Conservation (phyloP, 2,888 invertebrate genomes). For the Nomada hirtipes region DNA sequence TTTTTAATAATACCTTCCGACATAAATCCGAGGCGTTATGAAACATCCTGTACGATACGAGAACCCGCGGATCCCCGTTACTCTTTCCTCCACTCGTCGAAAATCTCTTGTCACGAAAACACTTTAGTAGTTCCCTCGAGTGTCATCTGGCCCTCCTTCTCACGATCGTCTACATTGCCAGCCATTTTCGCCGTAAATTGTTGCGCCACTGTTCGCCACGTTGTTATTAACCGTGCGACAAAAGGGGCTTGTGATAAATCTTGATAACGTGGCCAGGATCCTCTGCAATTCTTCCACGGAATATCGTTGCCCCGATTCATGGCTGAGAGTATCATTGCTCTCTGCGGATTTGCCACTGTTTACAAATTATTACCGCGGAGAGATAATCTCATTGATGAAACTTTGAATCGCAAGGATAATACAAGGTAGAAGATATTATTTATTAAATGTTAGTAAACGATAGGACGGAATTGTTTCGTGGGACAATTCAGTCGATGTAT, state of each 20-base stretch:
- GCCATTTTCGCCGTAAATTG: conserved; percentile 59
- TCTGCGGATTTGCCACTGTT: conserved; percentile 3
- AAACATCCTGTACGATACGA: conserved; percentile 29
- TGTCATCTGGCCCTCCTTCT: conserved; percentile 44
- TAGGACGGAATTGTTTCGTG: too few relatives aligned
- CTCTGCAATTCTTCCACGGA: conserved; percentile 31
- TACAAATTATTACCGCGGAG: conserved; percentile 7
- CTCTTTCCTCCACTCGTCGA: conserved; percentile 41
- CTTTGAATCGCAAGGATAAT: neutral
- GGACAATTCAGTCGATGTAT: too few relatives aligned
- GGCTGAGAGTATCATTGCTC: conserved; percentile 26
- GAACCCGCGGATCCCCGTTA: conserved; percentile 29
- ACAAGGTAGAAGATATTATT: too few relatives aligned
- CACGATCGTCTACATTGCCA: conserved; percentile 51
- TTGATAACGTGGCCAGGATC: conserved; percentile 42
- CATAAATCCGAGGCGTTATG: neutral
- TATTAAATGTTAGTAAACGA: too few relatives aligned
- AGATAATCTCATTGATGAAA: neutral
- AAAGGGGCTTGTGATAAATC: conserved; percentile 45
- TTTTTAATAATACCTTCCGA: too few relatives aligned
- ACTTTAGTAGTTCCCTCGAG: conserved; percentile 70
- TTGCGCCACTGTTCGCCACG: conserved; percentile 34
- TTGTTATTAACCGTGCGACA: conserved; percentile 51
- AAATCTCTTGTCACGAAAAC: conserved; percentile 72
- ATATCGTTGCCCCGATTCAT: conserved; percentile 45